phyloP scores from a whole-genome alignment of 2,113 vertebrate genomes.

The Desmodus rotundus region DNA sequence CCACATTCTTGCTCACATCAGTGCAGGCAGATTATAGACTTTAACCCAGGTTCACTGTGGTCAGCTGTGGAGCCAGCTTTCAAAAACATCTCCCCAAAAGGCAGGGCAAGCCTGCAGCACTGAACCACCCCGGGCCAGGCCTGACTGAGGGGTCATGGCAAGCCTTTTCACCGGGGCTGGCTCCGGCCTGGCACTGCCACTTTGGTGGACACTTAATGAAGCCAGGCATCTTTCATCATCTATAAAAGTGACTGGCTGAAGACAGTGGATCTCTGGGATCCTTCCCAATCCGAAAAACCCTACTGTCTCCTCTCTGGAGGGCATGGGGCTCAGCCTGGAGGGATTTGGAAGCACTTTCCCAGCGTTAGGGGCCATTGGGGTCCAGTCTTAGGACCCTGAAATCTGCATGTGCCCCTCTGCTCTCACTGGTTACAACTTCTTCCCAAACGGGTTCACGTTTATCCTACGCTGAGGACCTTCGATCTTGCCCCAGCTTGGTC shows the following conservation, averaged over 20 bases:
- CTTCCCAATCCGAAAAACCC: neutral
- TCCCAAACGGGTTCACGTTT: neutral
- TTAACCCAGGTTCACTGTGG: neutral
- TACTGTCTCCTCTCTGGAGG: neutral
- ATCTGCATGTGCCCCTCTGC: neutral
- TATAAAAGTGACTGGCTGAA: neutral
- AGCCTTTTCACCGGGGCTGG: neutral
- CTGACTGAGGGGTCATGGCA: neutral
- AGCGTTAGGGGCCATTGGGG: too few species aligned
- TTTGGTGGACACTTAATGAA: neutral
- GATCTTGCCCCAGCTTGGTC: neutral
- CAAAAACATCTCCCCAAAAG: neutral
- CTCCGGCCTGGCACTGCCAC: neutral
- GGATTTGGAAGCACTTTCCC: neutral
- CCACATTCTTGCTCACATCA: neutral
- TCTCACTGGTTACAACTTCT: neutral
- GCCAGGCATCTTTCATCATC: neutral
- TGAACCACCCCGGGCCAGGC: neutral
- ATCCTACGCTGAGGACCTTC: neutral
- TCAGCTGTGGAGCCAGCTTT: neutral
- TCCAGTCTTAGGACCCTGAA: neutral
- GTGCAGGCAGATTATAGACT: neutral
- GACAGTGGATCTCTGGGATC: neutral
- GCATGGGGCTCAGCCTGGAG: neutral
- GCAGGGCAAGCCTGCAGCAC: neutral